These are phyloP conservation scores for Volucella inanis DNA, from an alignment of 2,888 invertebrate genomes.

Conservation along the genomic window DNA sequence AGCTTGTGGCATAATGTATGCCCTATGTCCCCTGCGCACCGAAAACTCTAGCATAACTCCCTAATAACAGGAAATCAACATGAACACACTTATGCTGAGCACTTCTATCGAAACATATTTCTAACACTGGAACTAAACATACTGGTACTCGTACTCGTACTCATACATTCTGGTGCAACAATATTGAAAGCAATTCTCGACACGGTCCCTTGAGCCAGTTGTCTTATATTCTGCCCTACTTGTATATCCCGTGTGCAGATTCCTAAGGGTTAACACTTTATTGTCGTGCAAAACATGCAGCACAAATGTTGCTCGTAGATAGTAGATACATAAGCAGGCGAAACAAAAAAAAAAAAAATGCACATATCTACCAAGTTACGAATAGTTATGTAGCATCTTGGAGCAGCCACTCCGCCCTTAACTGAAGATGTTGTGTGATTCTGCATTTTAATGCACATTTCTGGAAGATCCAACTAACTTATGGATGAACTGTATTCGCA, in stretches of 20 bases:
- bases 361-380: background rate
- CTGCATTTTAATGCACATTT: constrained; percentile 42
- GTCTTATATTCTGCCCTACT: constrained; percentile 17
- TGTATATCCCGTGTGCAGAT: constrained; percentile 30
- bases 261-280: constrained; percentile 53
- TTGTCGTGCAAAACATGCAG: constrained; percentile 53
- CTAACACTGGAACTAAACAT: no score
- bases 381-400: background rate
- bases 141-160: no score
- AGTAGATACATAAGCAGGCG: constrained; percentile 16
- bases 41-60: constrained; percentile 11
- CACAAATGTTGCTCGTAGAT: constrained; percentile 52
- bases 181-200: constrained; percentile 20
- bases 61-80: constrained; percentile 24
- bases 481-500: constrained; percentile 25
- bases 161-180: background rate
- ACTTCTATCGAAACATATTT: no score
- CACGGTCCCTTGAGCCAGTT: constrained; percentile 10
- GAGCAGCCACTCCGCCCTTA: no score
- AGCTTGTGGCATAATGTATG: constrained; percentile 1
- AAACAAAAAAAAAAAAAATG: no score
- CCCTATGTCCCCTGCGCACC: background rate
- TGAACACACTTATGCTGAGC: background rate
- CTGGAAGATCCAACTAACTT: constrained; percentile 16
- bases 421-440: constrained; percentile 4